A percentile compares a stretch with the other conserved stretches of the same genome.
phyloP scores from a whole-genome alignment of 2,888 invertebrate genomes.

The Caenorhabditis panamensis region DNA sequence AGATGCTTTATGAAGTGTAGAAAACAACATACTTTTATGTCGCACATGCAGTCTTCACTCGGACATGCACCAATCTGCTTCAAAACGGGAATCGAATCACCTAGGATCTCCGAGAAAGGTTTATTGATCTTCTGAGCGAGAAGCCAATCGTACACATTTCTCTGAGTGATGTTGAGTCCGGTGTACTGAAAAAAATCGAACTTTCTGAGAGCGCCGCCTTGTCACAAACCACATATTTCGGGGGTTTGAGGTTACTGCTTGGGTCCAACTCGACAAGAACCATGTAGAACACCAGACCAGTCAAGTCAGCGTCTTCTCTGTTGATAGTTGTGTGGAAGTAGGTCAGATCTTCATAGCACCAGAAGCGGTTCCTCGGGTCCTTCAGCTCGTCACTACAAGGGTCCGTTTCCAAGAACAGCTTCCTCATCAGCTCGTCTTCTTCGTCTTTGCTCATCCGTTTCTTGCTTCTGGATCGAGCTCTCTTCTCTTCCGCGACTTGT shows the following conservation, averaged over 20 bases:
- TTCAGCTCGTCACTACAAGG: background rate
- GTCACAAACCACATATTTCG: constrained; percentile 16
- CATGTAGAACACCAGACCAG: constrained; percentile 35
- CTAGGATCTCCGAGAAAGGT: background rate
- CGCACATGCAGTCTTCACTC: constrained; percentile 3
- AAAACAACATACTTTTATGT: background rate
- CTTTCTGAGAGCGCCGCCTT: background rate
- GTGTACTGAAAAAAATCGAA: constrained; percentile 31
- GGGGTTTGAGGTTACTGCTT: background rate
- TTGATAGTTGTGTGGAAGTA: constrained; percentile 37
- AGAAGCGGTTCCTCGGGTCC: background rate
- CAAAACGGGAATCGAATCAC: background rate
- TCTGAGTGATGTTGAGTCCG: constrained; percentile 2
- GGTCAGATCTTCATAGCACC: constrained; percentile 31
- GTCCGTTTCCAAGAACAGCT: background rate
- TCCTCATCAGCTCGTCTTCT: background rate
- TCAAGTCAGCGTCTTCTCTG: constrained; percentile 3
- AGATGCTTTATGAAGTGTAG: too few relatives aligned
- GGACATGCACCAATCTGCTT: background rate
- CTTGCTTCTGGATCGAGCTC: too few relatives aligned
- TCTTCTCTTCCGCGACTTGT: too few relatives aligned
- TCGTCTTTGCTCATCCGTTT: too few relatives aligned
- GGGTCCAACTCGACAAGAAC: background rate
- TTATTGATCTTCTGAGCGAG: background rate
- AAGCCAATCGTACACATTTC: background rate